Percentiles rank a stretch among this genome's conserved stretches.
These are phyloP conservation scores for Sterrhoptilus dennistouni DNA, from an alignment of 2,113 vertebrate genomes.

Conservation along the genomic window DNA sequence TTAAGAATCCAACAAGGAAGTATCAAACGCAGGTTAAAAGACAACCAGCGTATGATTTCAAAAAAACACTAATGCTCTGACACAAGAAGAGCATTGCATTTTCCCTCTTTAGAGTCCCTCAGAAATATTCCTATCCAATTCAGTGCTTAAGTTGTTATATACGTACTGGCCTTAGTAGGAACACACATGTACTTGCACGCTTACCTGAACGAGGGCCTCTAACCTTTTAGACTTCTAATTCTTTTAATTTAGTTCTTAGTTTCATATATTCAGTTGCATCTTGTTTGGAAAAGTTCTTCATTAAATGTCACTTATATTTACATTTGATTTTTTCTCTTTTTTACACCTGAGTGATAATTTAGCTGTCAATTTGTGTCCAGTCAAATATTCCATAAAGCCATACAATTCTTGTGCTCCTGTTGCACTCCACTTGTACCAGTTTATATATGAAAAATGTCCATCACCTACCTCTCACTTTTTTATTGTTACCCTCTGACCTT, in stretches of 20 bases:
- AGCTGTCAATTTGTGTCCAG: conserved; percentile 76
- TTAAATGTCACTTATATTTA: conserved; percentile 80
- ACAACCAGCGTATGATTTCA: conserved; percentile 39
- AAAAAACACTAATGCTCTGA: conserved; percentile 56
- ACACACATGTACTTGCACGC: conserved; percentile 20
- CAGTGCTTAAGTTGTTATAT: not conserved
- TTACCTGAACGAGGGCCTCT: conserved; percentile 49
- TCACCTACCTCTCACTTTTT: conserved; percentile 7
- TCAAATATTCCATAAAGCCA: conserved; percentile 74
- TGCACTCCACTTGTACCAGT: conserved; percentile 35
- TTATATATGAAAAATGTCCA: conserved; percentile 5
- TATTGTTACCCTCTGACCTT: not conserved
- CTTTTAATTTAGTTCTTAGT: conserved; percentile 74
- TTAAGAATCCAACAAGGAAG: conserved; percentile 67
- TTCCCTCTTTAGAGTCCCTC: conserved; percentile 43
- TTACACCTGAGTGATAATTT: conserved; percentile 81
- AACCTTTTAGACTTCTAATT: conserved; percentile 58
- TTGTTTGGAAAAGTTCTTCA: conserved; percentile 75
- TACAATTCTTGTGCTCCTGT: conserved; percentile 60
- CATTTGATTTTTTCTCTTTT: conserved; percentile 62
- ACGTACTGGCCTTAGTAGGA: conserved; percentile 6
- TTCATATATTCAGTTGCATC: conserved; percentile 70
- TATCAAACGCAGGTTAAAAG: conserved; percentile 69
- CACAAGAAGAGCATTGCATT: conserved; percentile 32
- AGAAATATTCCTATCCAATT: conserved; percentile 31